Evolutionary conservation across 2,797 vertebrate genomes (phyloP).

Genomic region (Enteromius treurensis): DNA sequence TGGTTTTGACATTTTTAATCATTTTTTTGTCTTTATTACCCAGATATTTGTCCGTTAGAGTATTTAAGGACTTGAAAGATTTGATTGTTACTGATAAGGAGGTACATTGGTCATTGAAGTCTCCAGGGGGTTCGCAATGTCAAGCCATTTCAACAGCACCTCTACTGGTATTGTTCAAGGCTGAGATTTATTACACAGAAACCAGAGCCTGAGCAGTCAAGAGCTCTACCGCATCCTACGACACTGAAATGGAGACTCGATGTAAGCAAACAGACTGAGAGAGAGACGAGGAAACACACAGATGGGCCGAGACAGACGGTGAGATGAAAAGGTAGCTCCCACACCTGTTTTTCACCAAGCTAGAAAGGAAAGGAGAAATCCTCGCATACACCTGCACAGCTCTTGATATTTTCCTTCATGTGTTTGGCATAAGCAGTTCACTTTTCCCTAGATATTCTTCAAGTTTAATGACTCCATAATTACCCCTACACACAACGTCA

Average conservation of each 20-base stretch:
- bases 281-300: slow-evolving; percentile 37
- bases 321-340: slow-evolving; percentile 53
- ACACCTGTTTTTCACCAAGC: slow-evolving; percentile 48
- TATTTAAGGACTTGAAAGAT: not conserved
- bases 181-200: slow-evolving; percentile 29
- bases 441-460: slow-evolving; percentile 32
- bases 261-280: slow-evolving; percentile 50
- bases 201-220: slow-evolving; percentile 34
- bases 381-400: slow-evolving; percentile 20
- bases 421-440: not conserved
- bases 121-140: slow-evolving; percentile 3
- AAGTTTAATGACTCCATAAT: slow-evolving; percentile 47
- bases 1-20: not conserved
- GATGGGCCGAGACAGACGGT: slow-evolving; percentile 50
- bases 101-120: not conserved
- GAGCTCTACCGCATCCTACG: slow-evolving; percentile 7
- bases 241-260: slow-evolving; percentile 31
- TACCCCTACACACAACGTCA: slow-evolving; percentile 35
- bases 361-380: slow-evolving; percentile 31
- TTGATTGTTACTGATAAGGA: not conserved
- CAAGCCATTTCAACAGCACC: slow-evolving; percentile 32
- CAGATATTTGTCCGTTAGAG: not conserved
- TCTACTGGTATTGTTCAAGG: slow-evolving; percentile 22
- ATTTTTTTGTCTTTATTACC: not conserved
- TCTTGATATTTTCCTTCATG: slow-evolving; percentile 26